Percentiles rank a stretch among this genome's conserved stretches.
phyloP scores from a whole-genome alignment of 2,113 vertebrate species.

The Gnathonemus echidnorhynchus region DNA sequence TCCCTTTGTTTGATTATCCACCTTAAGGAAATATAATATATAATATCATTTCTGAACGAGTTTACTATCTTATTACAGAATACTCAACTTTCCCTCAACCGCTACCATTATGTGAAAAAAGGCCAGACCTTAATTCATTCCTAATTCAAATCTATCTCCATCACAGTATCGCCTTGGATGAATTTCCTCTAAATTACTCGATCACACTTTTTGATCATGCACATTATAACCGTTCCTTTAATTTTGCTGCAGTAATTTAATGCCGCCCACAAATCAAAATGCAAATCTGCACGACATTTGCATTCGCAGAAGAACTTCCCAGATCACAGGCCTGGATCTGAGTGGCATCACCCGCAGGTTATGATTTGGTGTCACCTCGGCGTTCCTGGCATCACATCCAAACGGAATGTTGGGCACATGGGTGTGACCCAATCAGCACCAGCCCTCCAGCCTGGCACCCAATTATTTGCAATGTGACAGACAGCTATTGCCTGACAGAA shows the following conservation, averaged over 20 bases:
- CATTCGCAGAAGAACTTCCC: neutral
- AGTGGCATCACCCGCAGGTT: neutral
- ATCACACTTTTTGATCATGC: conserved; percentile 1
- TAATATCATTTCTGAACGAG: neutral
- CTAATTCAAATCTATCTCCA: neutral
- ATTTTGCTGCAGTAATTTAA: neutral
- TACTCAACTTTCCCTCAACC: neutral
- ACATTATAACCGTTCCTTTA: neutral
- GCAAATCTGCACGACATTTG: neutral
- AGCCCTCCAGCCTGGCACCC: neutral
- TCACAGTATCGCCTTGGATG: neutral
- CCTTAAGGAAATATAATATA: neutral
- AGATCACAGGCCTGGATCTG: neutral
- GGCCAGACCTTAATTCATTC: neutral
- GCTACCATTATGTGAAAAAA: neutral
- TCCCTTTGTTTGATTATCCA: neutral
- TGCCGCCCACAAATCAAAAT: conserved; percentile 1
- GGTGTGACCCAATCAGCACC: neutral
- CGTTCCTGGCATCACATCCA: neutral
- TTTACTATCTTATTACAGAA: neutral
- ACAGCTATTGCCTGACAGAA: neutral
- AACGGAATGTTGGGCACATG: neutral
- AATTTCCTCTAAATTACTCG: neutral
- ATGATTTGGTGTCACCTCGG: neutral
- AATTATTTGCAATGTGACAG: neutral